A percentile compares a stretch with the other conserved stretches of the same genome.
phyloP scores from a whole-genome alignment of 2,888 invertebrate genomes.

The Coremacera marginata region DNA sequence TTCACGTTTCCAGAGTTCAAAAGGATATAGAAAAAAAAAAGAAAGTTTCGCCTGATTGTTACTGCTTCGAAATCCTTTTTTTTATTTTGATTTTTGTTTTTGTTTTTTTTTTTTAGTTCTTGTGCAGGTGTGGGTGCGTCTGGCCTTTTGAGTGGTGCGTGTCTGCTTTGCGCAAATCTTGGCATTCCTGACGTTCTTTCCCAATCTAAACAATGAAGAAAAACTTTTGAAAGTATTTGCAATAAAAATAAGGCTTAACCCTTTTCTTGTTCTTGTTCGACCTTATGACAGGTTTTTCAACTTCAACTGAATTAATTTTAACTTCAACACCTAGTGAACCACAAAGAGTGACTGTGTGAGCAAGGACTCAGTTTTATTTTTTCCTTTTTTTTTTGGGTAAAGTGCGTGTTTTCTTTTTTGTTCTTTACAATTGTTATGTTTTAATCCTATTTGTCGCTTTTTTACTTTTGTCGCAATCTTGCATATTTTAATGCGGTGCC shows the following conservation, averaged over 20 bases:
- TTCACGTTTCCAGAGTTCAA: no score
- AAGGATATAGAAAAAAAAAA: no score
- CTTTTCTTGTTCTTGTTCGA: not conserved
- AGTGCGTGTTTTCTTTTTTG: not conserved
- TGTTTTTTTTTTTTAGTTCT: no score
- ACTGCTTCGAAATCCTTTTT: no score
- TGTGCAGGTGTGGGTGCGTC: no score
- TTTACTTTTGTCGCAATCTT: conserved; percentile 21
- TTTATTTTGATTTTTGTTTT: no score
- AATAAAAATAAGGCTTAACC: conserved; percentile 7
- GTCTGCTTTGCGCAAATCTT: no score
- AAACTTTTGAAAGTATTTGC: not conserved
- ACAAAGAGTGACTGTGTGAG: not conserved
- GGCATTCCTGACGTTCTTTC: no score
- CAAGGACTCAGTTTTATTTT: no score
- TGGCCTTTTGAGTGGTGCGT: no score
- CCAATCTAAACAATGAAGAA: not conserved
- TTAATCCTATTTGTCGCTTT: conserved; percentile 21
- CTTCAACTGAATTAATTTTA: conserved; percentile 19
- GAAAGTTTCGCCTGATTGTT: no score
- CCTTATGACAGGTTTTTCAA: conserved; percentile 1
- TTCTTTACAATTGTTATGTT: not conserved
- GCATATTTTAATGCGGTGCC: conserved; percentile 14
- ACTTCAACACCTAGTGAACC: conserved; percentile 6
- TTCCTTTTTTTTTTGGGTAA: no score